phyloP scores from a whole-genome alignment of 2,797 vertebrate genomes.

The Pangasius macronema region DNA sequence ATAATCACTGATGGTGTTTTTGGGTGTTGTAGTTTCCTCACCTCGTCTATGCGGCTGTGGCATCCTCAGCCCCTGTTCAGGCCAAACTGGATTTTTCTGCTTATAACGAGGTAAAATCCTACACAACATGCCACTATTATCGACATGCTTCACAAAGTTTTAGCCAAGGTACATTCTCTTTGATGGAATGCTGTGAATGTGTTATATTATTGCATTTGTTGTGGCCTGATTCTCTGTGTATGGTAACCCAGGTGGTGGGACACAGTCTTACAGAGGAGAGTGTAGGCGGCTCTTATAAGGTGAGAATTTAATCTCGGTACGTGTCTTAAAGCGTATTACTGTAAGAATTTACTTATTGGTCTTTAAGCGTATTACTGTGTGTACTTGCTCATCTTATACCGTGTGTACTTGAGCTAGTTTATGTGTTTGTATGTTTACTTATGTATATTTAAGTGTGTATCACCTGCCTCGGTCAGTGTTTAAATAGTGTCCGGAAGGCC shows the following conservation, averaged over 20 bases:
- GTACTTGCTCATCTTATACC: neutral
- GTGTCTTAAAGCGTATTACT: neutral
- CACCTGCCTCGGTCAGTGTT: conserved; percentile 71
- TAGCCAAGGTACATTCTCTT: neutral
- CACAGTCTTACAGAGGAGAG: conserved; percentile 70
- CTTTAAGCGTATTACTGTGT: neutral
- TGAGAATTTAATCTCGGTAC: conserved; percentile 52
- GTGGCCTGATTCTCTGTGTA: neutral
- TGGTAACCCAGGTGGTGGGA: conserved; percentile 75
- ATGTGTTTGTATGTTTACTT: neutral
- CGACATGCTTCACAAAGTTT: neutral
- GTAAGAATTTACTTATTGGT: neutral
- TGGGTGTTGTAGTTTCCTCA: conserved; percentile 79
- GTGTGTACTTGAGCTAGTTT: neutral
- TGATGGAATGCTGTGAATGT: neutral
- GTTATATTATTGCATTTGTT: conserved; percentile 11
- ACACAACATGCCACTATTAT: neutral
- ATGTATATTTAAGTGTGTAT: neutral
- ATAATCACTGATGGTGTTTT: neutral
- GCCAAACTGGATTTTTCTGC: conserved; percentile 81
- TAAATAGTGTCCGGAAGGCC: conserved; percentile 62
- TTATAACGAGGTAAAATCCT: conserved; percentile 76
- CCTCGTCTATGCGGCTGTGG: conserved; percentile 81
- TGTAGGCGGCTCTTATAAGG: conserved; percentile 82
- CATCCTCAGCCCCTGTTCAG: conserved; percentile 84